Percentiles rank a stretch among this genome's conserved stretches.
These are phyloP conservation scores for Engraulis encrasicolus DNA, from an alignment of 2,113 vertebrate genomes.

Conservation along the genomic window DNA sequence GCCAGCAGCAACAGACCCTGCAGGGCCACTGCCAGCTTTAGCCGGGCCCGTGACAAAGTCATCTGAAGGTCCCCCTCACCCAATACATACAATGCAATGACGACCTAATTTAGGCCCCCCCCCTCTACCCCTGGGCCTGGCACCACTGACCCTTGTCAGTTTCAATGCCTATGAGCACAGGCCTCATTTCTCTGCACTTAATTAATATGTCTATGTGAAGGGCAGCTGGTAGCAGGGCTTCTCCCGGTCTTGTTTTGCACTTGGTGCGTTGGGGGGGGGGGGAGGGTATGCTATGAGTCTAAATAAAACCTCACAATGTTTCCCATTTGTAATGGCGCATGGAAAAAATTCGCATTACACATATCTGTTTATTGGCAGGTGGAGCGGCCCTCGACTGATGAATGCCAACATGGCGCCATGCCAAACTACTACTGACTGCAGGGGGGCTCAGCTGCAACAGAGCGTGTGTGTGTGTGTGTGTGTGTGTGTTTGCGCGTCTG, in stretches of 20 bases:
- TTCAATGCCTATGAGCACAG: too few species aligned
- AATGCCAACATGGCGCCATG: constrained; percentile 37
- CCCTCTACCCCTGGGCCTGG: too few species aligned
- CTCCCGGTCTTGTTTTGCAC: background rate
- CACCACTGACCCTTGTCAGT: too few species aligned
- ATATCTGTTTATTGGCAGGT: constrained; percentile 62
- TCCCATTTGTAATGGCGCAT: constrained; percentile 60
- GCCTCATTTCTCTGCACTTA: constrained; percentile 54
- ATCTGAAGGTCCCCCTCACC: too few species aligned
- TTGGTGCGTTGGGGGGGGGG: background rate
- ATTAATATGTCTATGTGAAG: constrained; percentile 63
- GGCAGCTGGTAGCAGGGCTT: constrained; percentile 65
- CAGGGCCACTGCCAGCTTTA: too few species aligned
- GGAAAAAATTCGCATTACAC: constrained; percentile 73
- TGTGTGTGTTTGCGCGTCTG: constrained; percentile 10
- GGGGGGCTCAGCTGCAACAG: background rate
- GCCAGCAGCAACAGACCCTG: background rate
- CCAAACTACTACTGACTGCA: constrained; percentile 33
- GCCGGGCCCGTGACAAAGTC: too few species aligned
- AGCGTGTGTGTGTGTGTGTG: constrained; percentile 22
- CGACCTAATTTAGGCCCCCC: too few species aligned
- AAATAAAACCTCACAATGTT: constrained; percentile 71
- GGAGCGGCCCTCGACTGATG: constrained; percentile 48
- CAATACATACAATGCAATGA: too few species aligned
- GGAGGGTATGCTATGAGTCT: constrained; percentile 63